Evolutionary conservation across 2,797 vertebrate genomes (phyloP), one percentile per base, ranked within the genome.

Genomic region (Spondyliosoma cantharus): DNA sequence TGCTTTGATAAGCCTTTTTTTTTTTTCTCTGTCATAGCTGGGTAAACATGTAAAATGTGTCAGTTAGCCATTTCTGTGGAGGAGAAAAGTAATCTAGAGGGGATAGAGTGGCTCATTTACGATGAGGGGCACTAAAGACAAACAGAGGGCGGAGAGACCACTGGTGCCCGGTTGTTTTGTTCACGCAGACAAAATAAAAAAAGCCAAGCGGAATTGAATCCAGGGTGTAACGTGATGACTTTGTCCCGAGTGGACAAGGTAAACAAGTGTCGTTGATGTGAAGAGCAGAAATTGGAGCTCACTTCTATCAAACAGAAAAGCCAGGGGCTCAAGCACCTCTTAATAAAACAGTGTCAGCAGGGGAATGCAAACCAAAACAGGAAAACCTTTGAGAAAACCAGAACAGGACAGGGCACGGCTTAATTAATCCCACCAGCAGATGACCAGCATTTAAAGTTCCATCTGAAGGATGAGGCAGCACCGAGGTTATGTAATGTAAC

Each of bases 121-220:
- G 72, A 45, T 27, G 32, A 37, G 49, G 53, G 67, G 58, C 52
- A 54, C 57, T 32, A 13, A 76, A 82, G 37, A 82, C 71, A 83
- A 80, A 80, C 74, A 56, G 84, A 88, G 78, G 88, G 87, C 74
- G 85, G 74, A 82, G 27, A 73, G 45, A 82, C 56, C 49, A 50
- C 52, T 19, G 62, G 49, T 60, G 61, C 66, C 53, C 61, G 22
- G 61, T 54, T 74, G 75, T 81, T 81, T 81, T 60, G 64, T 27
- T 76, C 54, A 60, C 45, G 71, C 54, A 77, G 56, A 76, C 68
- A 74, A 57, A 86, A 65, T 54, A 71, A 80, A 84, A 86, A 80
- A 37, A 37, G 48, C 37, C 42, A 49, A 56, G 64, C 63, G 66
- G 64, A 76, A 87, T 58, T 76, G 50, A 87, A 81, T 75, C 50